Evolutionary conservation across 2,888 invertebrate species (phyloP), one percentile per base, ranked within the genome.

Genomic region (Serripes groenlandicus): DNA sequence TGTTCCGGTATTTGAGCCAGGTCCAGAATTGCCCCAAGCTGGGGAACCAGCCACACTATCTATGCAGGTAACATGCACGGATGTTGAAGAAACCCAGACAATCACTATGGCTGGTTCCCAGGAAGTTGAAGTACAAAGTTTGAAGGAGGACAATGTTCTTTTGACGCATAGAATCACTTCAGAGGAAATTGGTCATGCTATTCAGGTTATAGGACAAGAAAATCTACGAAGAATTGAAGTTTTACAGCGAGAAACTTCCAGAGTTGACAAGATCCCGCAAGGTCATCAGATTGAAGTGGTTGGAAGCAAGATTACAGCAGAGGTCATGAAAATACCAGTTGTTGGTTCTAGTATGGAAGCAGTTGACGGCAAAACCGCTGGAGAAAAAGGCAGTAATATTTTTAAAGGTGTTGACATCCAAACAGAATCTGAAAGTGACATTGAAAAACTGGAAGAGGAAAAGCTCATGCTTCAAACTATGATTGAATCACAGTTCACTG

Each of bases 141-240:
- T 49, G 15, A 49, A 49, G 21, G 49, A 15, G 21, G 21, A 21
- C 7, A 49, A 21, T 5, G 2, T 21, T 49, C 49, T 66, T 23
- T 3, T 66, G 0, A 66, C 37, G 30, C 73, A 71, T 68, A 58
- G 75, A 37, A 84, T 84, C n/a, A 81, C 77, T 9, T 68, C 71
- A 18, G 85, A 82, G 37, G 74, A 74, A 34, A 86, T 86, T 69
- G 85, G 85, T 23, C 83, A 81, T 58, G 81, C 81, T 30, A 86
- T 86, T 68, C 83, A 86, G 70, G 83, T 83, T 7, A 86, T 86
- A 75, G 83, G 86, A 7, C 81, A 83, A 37, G 86, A 86, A 69
- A 83, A 83, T 21, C 62, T 85, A 11, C 64, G 81, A 42, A 81
- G 74, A 49, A 75, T 85, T 32, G 85, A 81, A 64, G 68, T 72